Evolutionary conservation across 2,113 vertebrate species (phyloP), one percentile per base, ranked within the genome.

Genomic region (Phalacrocorax carbo): DNA sequence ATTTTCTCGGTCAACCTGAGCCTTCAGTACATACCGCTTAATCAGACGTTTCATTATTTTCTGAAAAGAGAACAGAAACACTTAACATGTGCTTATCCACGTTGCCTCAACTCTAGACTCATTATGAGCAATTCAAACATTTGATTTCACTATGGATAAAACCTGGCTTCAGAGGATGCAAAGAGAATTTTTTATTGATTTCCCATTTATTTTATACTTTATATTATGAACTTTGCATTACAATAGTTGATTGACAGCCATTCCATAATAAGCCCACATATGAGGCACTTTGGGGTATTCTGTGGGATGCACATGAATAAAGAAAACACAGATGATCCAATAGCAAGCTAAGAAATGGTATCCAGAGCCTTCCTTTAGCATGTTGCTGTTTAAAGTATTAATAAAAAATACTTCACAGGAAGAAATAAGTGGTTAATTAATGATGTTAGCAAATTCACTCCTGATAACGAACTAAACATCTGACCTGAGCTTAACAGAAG

Each of bases 1-100:
- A 3, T 98, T 99, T 89, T 99, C 99, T 97, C 99, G 97, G 97
- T 99, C 99, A 80, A 99, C 99, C 96, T 99, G 99, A 95, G 99
- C 99, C 97, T 99, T 99, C 84, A 99, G 98, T 71, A 99, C 99
- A 1, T 99, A 99, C 7, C 99, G 98, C 97, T 99, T 99, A 77
- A 99, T 99, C 88, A 99, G 98, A 16, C 99, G 99, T 88, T 99
- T 99, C 99, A 99, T 99, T 97, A 99, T 99, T 95, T 99, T 99
- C 99, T 99, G 97, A 48, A 95, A 98, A 52, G 83, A 80, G 75
- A 97, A 81, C 75, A 93, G 69, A 93, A 89, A 77, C 81, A 40
- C 12, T 95, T 16, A 65, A 38, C 13, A 10, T 13, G 32, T 48
- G 11, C 12, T 87, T 66, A 29, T 4, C 70, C 72, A 46, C 8